These are phyloP conservation scores for Akabosia matsudoensis DNA, from an alignment of 1,140 invertebrate genomes.

Conservation along the genomic window DNA sequence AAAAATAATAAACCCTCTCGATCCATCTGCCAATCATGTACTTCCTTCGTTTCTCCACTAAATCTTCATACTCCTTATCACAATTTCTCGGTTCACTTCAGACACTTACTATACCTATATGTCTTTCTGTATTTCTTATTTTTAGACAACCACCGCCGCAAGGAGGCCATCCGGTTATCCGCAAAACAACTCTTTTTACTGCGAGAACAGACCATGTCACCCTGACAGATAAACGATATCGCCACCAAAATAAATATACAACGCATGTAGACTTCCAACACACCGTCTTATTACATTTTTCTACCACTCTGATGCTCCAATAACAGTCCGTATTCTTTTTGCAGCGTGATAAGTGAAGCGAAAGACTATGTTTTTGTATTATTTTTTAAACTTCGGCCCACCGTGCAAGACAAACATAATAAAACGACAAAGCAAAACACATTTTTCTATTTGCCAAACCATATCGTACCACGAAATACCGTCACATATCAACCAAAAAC, in stretches of 20 bases:
- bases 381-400: too few relatives aligned
- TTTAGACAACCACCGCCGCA: not conserved
- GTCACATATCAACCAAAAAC: not conserved
- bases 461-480: not conserved
- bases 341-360: too few relatives aligned
- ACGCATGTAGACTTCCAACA: not conserved
- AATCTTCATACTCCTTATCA: not conserved
- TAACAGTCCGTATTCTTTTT: too few relatives aligned
- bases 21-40: too few relatives aligned
- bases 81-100: not conserved
- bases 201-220: not conserved
- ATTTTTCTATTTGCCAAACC: not conserved
- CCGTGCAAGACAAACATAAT: constrained; percentile 10
- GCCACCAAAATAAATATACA: not conserved
- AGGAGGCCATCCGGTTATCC: not conserved
- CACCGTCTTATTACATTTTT: not conserved
- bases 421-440: not conserved
- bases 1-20: too few relatives aligned
- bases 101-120: not conserved
- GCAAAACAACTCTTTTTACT: not conserved
- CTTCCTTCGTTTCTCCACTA: not conserved
- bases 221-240: not conserved
- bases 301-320: not conserved
- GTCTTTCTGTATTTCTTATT: not conserved
- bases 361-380: too few relatives aligned